Conservation (phyloP, 2,888 invertebrate genomes). For the Ophion ventricosus region DNA sequence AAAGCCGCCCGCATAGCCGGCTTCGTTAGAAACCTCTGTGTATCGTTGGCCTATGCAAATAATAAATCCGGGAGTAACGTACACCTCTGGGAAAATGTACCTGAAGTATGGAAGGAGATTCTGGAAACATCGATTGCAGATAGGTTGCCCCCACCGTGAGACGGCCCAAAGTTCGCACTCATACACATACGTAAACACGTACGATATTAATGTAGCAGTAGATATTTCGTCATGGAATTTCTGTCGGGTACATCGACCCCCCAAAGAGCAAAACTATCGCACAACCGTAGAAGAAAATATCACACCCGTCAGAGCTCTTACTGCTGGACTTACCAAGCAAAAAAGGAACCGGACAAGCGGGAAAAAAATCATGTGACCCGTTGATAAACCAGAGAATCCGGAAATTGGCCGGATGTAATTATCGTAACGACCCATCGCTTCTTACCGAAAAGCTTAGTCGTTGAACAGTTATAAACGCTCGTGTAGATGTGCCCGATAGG, state of each 20-base stretch:
- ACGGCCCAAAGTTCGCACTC: not conserved
- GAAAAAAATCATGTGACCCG: not conserved
- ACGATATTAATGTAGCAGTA: slow-evolving; percentile 19
- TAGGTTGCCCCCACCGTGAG: slow-evolving; percentile 54
- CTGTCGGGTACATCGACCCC: slow-evolving; percentile 15
- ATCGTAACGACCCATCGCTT: slow-evolving; percentile 48
- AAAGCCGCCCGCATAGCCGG: slow-evolving; percentile 44
- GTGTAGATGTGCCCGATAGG: slow-evolving; percentile 35
- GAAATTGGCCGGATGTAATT: slow-evolving; percentile 58
- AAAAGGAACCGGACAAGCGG: not conserved
- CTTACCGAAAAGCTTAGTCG: slow-evolving; percentile 17
- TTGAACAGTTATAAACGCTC: slow-evolving; percentile 10
- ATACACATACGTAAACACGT: not conserved
- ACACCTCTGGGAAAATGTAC: slow-evolving; percentile 77
- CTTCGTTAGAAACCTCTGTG: slow-evolving; percentile 43
- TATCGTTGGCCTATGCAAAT: slow-evolving; percentile 75
- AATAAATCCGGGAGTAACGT: slow-evolving; percentile 72
- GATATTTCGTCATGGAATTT: slow-evolving; percentile 36
- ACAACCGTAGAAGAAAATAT: slow-evolving; percentile 34
- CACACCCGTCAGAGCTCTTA: slow-evolving; percentile 26
- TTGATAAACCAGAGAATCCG: slow-evolving; percentile 49
- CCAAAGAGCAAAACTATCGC: slow-evolving; percentile 25
- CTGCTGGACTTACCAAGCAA: slow-evolving; percentile 13
- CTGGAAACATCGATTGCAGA: slow-evolving; percentile 64
- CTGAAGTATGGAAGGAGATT: slow-evolving; percentile 59